Conservation (phyloP, 2,888 invertebrate genomes). For the Nemotelus pantherinus region DNA sequence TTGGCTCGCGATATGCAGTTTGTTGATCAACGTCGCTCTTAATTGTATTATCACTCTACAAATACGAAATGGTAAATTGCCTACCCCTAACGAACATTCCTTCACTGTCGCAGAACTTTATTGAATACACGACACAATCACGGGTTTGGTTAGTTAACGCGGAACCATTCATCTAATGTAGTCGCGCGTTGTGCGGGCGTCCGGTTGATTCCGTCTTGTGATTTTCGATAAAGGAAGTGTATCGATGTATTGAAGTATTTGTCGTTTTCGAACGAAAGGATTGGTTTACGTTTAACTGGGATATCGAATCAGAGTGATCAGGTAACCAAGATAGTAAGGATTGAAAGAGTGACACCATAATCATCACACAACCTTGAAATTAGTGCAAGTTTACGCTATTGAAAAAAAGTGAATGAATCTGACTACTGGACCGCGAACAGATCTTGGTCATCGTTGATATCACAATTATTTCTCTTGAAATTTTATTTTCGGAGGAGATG, state of each 20-base stretch:
- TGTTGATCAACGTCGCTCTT: slow-evolving; percentile 8
- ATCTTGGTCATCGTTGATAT: too few relatives aligned
- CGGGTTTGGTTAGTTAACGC: slow-evolving; percentile 3
- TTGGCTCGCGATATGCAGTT: slow-evolving; percentile 6
- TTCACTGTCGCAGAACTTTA: slow-evolving; percentile 4
- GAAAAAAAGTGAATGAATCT: too few relatives aligned
- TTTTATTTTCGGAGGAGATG: too few relatives aligned
- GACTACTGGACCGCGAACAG: too few relatives aligned
- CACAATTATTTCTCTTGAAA: too few relatives aligned
- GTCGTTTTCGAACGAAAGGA: too few relatives aligned
- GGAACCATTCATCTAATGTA: slow-evolving; percentile 25
- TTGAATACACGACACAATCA: slow-evolving; percentile 15
- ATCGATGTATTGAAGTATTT: too few relatives aligned
- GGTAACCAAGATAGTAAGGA: too few relatives aligned
- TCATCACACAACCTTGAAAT: not conserved
- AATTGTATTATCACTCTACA: slow-evolving; percentile 28
- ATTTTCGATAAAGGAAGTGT: too few relatives aligned
- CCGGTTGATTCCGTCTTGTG: not conserved
- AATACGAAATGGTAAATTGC: slow-evolving; percentile 33
- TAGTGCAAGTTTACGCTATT: not conserved
- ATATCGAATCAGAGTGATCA: too few relatives aligned
- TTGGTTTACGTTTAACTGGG: too few relatives aligned
- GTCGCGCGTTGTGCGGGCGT: not conserved
- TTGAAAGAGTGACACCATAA: too few relatives aligned
- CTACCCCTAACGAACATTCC: not conserved